Base-by-base conservation (phyloP, 2,797 vertebrate species). In the Tokudaia tokunoshimensis region DNA sequence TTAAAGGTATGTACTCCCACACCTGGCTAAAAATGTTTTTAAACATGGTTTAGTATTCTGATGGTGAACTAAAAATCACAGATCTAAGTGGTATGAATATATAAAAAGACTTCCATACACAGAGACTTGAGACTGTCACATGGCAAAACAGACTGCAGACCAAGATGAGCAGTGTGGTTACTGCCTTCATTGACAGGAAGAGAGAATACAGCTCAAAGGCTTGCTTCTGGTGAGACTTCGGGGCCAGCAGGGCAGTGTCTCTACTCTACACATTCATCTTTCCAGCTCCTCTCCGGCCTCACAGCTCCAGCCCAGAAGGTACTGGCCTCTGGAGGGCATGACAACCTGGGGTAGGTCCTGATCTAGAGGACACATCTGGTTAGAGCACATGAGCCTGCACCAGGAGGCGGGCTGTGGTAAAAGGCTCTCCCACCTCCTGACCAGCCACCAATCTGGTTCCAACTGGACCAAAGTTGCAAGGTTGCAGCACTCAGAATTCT, bases 401-500 rank as follows among this genome's bases (percentile, higher is more conserved):
- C 0, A 74, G 31, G 34, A 37, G 5, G 9, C 31, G 63, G 47
- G 47, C 76, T 76, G 50, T 85, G 75, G 20, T 82, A 37, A 61
- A 34, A 80, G 67, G 37, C 87, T 92, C 74, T 85, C 41, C 50
- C 6, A 1, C 72, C 0, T 2, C 86, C 86, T 26, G n/a, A 92
- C 44, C 55, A 91, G 63, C 24, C 34, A 80, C 31, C 0, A 2
- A 41, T 61, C 63, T 91, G 65, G 59, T 86, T 97, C 98, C 96
- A 98, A 97, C 80, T 96, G 61, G 96, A 95, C 72, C 6, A 12
- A 96, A 89, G 96, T 31, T 55, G 2, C 83, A 76, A 61, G 83
- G 91, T 96, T 97, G 91, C 97, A 63, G 96, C 94, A 96, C 89
- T 94, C 20, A 44, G 72, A 92, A 94, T 95, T 96, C 86, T 84